Base-by-base conservation (phyloP, 1,140 invertebrate genomes). In the Lepidurus arcticus region DNA sequence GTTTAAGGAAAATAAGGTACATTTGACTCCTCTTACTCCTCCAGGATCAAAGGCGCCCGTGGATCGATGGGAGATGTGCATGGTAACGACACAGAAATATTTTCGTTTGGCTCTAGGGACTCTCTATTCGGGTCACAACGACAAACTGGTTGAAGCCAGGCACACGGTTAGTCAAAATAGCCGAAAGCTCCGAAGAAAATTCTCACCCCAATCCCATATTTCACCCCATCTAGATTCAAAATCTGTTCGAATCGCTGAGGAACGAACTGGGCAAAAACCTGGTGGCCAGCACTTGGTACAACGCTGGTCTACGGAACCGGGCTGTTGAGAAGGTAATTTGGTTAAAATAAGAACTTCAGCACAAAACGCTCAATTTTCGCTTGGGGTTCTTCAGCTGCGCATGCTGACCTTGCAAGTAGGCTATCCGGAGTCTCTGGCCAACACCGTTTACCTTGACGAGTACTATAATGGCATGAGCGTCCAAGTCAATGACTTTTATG, bases 41-140 rank as follows among this genome's bases (percentile, higher is more conserved):
- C 79, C 81, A 88, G 87, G 87, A 16, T 83, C 84, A 44, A 81
- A 84, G 34, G 82, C 86, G 76, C 84, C 86, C 42, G 80, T 85
- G 43, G 86, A 87, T 75, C 83, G 88, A 34, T 90, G 88, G 88
- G 87, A 88, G 81, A 86, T 87, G 80, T 91, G 90, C 81, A 85
- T 89, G 42, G 82, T 85, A 77, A 84, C 86, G 11, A 83, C 89
- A 4, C 84, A 86, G 47, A 84, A 84, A 43, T 87, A 86, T 80
- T 87, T 90, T 83, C 85, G 86, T 11, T 85, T 89, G 77, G 89
- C 87, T 16, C 80, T 89, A 26, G 85, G 88, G n/a, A 85, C 86
- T 7, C 81, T 89, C 21, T 85, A 87, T 73, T 85, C 89, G 79
- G 82, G 84, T 7, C 82, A 84, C 76, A 84, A 85, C 78, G 82